phyloP scores from a whole-genome alignment of 2,113 vertebrate genomes.

The Holacanthus passer region DNA sequence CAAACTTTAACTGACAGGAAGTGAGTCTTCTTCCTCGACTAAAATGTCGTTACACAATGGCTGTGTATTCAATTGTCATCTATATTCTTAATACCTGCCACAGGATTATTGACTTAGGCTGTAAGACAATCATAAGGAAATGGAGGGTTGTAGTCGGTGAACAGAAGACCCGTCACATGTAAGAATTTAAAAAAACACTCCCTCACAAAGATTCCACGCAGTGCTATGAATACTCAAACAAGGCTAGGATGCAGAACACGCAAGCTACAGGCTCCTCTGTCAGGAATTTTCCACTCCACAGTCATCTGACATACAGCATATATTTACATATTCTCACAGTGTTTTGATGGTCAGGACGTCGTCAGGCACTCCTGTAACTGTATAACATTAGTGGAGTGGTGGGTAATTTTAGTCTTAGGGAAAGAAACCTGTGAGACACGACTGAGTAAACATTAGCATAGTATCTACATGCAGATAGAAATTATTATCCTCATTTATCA shows the following conservation, averaged over 20 bases:
- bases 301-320: slow-evolving; percentile 44
- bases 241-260: slow-evolving; percentile 27
- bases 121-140: neutral
- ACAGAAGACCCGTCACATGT: slow-evolving; percentile 29
- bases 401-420: slow-evolving; percentile 32
- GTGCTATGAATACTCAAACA: slow-evolving; percentile 64
- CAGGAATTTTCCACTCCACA: slow-evolving; percentile 64
- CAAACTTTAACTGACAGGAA: slow-evolving; percentile 70
- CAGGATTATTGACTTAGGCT: neutral
- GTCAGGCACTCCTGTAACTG: slow-evolving; percentile 34
- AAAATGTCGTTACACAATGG: slow-evolving; percentile 13
- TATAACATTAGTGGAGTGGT: slow-evolving; percentile 31
- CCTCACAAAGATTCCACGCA: neutral
- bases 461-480: slow-evolving; percentile 17
- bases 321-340: slow-evolving; percentile 56
- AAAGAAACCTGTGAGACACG: slow-evolving; percentile 15
- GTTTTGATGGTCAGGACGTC: slow-evolving; percentile 33
- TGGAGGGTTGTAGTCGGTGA: neutral
- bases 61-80: neutral
- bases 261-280: slow-evolving; percentile 42
- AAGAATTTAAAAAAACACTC: neutral
- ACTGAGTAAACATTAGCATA: slow-evolving; percentile 40
- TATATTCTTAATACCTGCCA: neutral
- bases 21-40: slow-evolving; percentile 7
- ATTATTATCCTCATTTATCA: slow-evolving; percentile 40